phyloP scores from a whole-genome alignment of 2,113 vertebrate species.

The Sander lucioperca region DNA sequence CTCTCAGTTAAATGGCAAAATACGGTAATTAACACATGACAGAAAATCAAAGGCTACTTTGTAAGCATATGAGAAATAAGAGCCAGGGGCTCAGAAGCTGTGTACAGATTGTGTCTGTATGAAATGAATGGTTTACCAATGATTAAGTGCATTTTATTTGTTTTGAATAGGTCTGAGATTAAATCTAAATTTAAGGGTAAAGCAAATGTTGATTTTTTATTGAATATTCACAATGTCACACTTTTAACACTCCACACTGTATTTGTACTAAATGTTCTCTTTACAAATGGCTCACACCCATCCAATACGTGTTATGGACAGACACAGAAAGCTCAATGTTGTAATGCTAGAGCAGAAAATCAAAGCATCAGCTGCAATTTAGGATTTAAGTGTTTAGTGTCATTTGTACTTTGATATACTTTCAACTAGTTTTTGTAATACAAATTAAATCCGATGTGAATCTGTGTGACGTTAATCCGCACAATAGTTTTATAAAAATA shows the following conservation, averaged over 20 bases:
- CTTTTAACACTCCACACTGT: neutral
- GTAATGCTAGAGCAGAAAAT: neutral
- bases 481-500: neutral
- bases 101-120: conserved; percentile 92
- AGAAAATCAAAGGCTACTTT: conserved; percentile 99
- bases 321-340: neutral
- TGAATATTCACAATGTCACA: neutral
- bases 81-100: conserved; percentile 91
- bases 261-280: neutral
- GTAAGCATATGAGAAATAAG: conserved; percentile 97
- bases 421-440: neutral
- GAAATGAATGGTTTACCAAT: conserved; percentile 92
- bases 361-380: conserved; percentile 3
- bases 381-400: neutral
- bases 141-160: conserved; percentile 81
- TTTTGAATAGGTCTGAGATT: conserved; percentile 27
- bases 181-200: conserved; percentile 27
- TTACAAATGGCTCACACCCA: neutral
- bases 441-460: neutral
- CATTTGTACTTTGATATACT: neutral
- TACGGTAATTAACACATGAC: conserved; percentile 98
- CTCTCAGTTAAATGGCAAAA: conserved; percentile 98
- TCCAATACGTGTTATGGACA: conserved; percentile 18
- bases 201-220: neutral
- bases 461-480: neutral